Conservation (phyloP, 2,113 vertebrate genomes). For the Actinemys pallida region DNA sequence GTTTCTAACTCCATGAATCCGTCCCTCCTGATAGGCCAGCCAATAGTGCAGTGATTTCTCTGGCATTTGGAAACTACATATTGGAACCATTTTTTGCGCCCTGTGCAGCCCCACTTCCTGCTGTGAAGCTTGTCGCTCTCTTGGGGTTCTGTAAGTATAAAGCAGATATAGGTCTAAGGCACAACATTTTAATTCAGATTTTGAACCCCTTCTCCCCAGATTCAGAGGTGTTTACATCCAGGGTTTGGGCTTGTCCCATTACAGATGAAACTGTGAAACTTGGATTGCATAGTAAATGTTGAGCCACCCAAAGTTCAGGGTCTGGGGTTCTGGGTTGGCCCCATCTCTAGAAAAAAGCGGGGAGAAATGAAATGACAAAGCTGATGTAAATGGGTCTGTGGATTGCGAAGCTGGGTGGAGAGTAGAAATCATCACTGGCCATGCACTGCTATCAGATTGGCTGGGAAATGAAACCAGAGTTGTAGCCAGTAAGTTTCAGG, state of each 20-base stretch:
- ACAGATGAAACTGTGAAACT: background rate
- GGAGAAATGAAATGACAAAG: background rate
- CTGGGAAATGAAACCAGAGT: background rate
- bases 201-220: background rate
- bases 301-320: background rate
- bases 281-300: accelerated
- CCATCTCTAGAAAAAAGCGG: accelerated
- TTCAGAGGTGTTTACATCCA: background rate
- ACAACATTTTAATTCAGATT: accelerated
- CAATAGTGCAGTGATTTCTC: constrained; percentile 82
- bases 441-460: background rate
- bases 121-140: constrained; percentile 84
- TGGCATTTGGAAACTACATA: constrained; percentile 90
- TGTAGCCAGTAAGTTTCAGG: accelerated
- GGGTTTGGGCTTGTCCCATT: background rate
- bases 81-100: constrained; percentile 87
- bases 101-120: constrained; percentile 80
- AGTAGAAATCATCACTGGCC: background rate
- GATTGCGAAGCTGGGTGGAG: background rate
- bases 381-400: background rate
- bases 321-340: accelerated
- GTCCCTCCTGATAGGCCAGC: constrained; percentile 79
- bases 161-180: background rate
- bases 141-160: constrained; percentile 87
- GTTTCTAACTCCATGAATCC: background rate